Evolutionary conservation across 2,888 invertebrate species (phyloP), one percentile per base, ranked within the genome.

Genomic region (Brachyopa scutellaris): DNA sequence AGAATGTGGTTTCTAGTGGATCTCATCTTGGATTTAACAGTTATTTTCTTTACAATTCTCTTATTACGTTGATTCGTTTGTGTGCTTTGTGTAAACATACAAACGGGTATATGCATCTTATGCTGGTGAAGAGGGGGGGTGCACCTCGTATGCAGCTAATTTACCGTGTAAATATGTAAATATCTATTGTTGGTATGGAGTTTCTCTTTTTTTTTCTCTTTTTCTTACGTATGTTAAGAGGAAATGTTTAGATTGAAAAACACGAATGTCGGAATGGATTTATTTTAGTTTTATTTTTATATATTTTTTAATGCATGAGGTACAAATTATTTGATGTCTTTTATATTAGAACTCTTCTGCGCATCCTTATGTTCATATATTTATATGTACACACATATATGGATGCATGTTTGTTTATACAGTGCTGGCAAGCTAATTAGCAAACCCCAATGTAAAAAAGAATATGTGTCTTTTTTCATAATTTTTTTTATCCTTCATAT

Each of bases 131-230:
- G 21, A 11, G 8, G 53, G 40, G 42, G 33, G 38, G 40, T 23
- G 55, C 57, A 70, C 42, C 62, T n/a, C n/a, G n/a, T 69, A 55
- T 62, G 80, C 57, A 64, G 51, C 76, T 80, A 80, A 80, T 80
- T 80, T 76, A 76, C 80, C 69, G 69, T 80, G 80, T 80, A 70
- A 76, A 80, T 80, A 80, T 80, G 80, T 55, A 80, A 80, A 80
- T 80, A 69, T 69, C 49, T 62, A 33, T 70, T 76, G 69, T 80
- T 55, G 53, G 11, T 38, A 19, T 45, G 49, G 45, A 80, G 69
- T 80, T 80, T 80, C 80, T 80, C 80, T 80, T 79, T 67, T 64
- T 66, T 55, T 49, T n/a, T 26, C 26, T 6, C 7, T 19, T 33
- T 26, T 2, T 11, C 5, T 29, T 59, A 15, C 4, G 26, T 26